These are phyloP conservation scores for Actinemys pallida DNA, from an alignment of 2,113 vertebrate genomes.

Conservation along the genomic window DNA sequence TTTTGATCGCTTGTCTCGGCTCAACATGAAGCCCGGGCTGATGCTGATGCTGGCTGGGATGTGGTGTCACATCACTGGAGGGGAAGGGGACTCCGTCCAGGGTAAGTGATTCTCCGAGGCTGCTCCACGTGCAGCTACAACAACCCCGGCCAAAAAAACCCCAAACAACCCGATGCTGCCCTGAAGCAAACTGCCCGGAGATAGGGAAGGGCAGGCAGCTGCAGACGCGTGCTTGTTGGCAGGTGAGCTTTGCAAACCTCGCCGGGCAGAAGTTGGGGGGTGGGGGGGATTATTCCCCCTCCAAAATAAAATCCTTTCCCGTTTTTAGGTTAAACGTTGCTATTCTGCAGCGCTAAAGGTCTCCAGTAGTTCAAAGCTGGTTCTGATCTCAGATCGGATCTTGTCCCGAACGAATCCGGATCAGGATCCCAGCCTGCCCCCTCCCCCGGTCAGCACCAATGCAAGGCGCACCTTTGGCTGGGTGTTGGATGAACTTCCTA, in stretches of 20 bases:
- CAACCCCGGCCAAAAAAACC: neutral
- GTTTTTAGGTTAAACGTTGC: too few species aligned
- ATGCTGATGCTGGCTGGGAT: neutral
- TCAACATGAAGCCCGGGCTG: slow-evolving; percentile 29
- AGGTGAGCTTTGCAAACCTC: neutral
- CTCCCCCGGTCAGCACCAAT: too few species aligned
- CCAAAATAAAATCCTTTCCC: too few species aligned
- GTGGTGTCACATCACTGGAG: neutral
- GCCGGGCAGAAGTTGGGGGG: neutral
- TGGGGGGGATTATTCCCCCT: too few species aligned
- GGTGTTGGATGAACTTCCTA: neutral
- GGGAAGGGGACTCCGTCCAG: neutral
- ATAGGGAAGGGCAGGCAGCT: too few species aligned
- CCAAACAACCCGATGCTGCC: fast-evolving
- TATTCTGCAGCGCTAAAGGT: too few species aligned
- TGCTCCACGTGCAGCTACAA: neutral
- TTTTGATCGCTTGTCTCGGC: neutral
- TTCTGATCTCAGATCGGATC: too few species aligned
- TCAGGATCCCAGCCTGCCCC: neutral
- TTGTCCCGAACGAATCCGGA: neutral
- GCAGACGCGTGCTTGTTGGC: neutral
- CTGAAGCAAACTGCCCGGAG: neutral
- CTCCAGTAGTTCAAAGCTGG: too few species aligned
- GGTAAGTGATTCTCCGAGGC: neutral
- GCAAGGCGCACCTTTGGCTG: too few species aligned